Conservation (phyloP, 2,888 invertebrate genomes). For the Metellina segmentata region DNA sequence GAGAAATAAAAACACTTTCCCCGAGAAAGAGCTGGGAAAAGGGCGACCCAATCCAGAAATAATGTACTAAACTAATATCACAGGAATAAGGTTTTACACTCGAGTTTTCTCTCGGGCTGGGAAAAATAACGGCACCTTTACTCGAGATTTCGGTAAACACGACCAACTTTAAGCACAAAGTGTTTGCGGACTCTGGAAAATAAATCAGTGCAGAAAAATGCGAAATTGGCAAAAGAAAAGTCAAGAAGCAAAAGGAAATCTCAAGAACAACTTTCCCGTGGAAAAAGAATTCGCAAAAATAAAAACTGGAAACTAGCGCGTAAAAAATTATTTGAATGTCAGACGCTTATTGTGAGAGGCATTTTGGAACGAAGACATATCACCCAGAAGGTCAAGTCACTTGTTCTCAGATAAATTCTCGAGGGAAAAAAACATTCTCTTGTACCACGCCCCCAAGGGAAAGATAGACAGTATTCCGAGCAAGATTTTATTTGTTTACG, state of each 20-base stretch:
- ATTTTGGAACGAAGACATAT: slow-evolving; percentile 69
- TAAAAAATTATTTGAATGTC: slow-evolving; percentile 31
- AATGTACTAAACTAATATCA: background rate
- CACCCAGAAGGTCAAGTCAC: slow-evolving; percentile 41
- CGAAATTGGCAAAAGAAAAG: background rate
- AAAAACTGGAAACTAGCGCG: background rate
- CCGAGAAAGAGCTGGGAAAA: background rate
- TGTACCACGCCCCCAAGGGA: background rate
- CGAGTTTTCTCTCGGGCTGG: background rate
- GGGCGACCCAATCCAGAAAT: background rate
- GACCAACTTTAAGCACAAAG: slow-evolving; percentile 29
- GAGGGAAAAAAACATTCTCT: background rate
- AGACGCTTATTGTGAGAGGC: slow-evolving; percentile 47
- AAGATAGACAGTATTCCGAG: background rate
- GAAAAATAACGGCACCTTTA: background rate
- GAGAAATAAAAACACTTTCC: no score
- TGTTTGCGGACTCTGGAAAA: slow-evolving; percentile 39
- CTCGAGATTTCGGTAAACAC: slow-evolving; percentile 52
- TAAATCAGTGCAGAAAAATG: slow-evolving; percentile 19
- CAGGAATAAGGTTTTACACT: background rate
- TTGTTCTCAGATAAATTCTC: slow-evolving; percentile 18
- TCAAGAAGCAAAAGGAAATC: slow-evolving; percentile 2
- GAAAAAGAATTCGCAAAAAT: slow-evolving; percentile 21
- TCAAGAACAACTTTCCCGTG: background rate
- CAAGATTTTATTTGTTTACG: background rate